Percentiles rank a stretch among this genome's conserved stretches.
These are phyloP conservation scores for Orientallactaga bullata DNA, from an alignment of 2,113 vertebrate genomes.

Conservation along the genomic window DNA sequence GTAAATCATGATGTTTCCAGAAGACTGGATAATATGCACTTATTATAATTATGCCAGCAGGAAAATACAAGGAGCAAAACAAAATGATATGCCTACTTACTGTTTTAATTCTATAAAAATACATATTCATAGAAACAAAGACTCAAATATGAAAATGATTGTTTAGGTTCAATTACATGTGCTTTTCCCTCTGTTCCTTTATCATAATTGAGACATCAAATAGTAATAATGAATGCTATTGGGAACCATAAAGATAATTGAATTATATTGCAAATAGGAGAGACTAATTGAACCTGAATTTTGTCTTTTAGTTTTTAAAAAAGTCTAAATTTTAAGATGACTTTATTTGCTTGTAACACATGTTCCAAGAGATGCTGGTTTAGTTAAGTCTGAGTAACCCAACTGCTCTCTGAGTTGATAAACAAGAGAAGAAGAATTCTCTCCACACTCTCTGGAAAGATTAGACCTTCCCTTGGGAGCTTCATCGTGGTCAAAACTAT, in stretches of 20 bases:
- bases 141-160: constrained; percentile 49
- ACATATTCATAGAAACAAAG: constrained; percentile 42
- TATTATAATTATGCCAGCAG: constrained; percentile 68
- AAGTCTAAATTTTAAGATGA: constrained; percentile 29
- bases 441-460: neutral
- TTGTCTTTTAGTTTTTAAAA: constrained; percentile 25
- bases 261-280: constrained; percentile 48
- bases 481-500: constrained; percentile 1
- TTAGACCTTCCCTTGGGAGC: neutral
- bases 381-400: neutral
- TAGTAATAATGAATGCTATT: constrained; percentile 35
- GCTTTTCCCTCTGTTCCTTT: constrained; percentile 31
- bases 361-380: neutral
- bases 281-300: constrained; percentile 32
- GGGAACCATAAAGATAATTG: constrained; percentile 54
- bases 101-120: constrained; percentile 65
- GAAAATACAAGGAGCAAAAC: constrained; percentile 59
- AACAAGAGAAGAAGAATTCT: neutral
- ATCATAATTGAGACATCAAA: constrained; percentile 57
- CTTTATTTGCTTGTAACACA: neutral
- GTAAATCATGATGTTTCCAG: constrained; percentile 65
- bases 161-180: constrained; percentile 54
- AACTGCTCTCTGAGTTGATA: constrained; percentile 26
- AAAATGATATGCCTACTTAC: constrained; percentile 65
- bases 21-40: constrained; percentile 59